phyloP scores from a whole-genome alignment of 2,113 vertebrate genomes.

The Apteryx owenii region DNA sequence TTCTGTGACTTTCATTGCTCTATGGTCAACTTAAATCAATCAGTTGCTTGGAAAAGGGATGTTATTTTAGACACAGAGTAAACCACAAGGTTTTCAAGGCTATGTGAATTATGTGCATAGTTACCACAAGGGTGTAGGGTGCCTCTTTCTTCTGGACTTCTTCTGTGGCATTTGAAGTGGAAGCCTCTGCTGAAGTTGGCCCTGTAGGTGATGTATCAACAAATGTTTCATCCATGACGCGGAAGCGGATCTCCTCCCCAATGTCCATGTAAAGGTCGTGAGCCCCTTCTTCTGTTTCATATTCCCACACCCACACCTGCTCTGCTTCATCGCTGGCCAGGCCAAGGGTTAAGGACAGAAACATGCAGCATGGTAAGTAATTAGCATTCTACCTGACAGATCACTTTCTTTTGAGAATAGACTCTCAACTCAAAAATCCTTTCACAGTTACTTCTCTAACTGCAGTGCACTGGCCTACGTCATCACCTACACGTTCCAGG shows the following conservation, averaged over 20 bases:
- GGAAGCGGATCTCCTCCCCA: slow-evolving; percentile 94
- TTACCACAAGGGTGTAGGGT: slow-evolving; percentile 93
- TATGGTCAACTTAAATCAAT: neutral
- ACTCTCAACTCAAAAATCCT: neutral
- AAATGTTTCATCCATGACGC: slow-evolving; percentile 92
- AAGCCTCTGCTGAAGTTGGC: slow-evolving; percentile 79
- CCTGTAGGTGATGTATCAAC: slow-evolving; percentile 93
- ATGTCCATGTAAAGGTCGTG: slow-evolving; percentile 99
- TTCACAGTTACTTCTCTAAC: neutral
- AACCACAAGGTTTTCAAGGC: neutral
- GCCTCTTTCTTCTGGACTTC: slow-evolving; percentile 88
- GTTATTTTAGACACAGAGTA: neutral
- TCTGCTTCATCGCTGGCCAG: slow-evolving; percentile 89
- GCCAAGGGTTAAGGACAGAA: slow-evolving; percentile 74
- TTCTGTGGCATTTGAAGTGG: slow-evolving; percentile 75
- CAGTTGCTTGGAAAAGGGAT: neutral
- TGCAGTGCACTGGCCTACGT: fast-evolving
- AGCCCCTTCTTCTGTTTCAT: slow-evolving; percentile 95
- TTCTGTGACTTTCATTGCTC: neutral
- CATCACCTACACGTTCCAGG: fast-evolving
- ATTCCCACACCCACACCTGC: slow-evolving; percentile 99
- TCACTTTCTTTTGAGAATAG: neutral
- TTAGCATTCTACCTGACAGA: neutral
- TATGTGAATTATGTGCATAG: neutral
- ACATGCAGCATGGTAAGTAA: neutral